Base-by-base conservation (phyloP, 2,797 vertebrate genomes). In the Alectoris magna region DNA sequence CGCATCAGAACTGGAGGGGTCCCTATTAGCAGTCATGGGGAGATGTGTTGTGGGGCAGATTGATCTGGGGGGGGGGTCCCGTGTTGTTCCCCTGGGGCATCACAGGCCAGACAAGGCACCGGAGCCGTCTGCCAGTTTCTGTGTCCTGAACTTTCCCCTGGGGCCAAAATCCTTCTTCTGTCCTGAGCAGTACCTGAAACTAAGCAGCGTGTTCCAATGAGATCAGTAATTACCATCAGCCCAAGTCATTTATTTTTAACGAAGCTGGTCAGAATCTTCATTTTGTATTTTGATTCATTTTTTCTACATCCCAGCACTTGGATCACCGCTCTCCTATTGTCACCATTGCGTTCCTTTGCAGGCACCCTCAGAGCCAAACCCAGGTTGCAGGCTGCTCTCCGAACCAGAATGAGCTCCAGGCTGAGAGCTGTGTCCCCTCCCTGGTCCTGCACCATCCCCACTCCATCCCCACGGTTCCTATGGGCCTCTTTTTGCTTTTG, bases 201-300 rank as follows among this genome's bases (percentile, higher is more conserved):
- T 83, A 87, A 95, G 92, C 92, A 95, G 76, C 70, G 6, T 80
- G 88, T 96, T 96, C 92, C 82, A 96, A 84, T 4, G 60, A 88
- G 93, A 84, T 49, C 82, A 94, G 86, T 95, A 90, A 96, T 96
- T 87, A 94, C 75, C 92, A 91, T 87, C 93, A 96, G 93, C 88
- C 93, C 95, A 88, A 88, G 46, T 75, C 93, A 94, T 93, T 46
- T 63, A 84, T 95, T 93, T 94, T 95, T 96, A 73, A 96, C 81
- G 94, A 84, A 3, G 31, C 90, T 18, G 56, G 46, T 72, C 91
- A 86, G 93, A 88, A 68, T 2, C 92, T 75, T 96, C 88, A 56
- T 92, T 94, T 91, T 85, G 59, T 44, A 83, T 95, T 94, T 95
- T 72, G 88, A 95, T 94, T 96, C 87, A 91, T 94, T 94, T n/a